Evolutionary conservation across 2,797 vertebrate genomes (phyloP).

Genomic region (Crenuchus spilurus): DNA sequence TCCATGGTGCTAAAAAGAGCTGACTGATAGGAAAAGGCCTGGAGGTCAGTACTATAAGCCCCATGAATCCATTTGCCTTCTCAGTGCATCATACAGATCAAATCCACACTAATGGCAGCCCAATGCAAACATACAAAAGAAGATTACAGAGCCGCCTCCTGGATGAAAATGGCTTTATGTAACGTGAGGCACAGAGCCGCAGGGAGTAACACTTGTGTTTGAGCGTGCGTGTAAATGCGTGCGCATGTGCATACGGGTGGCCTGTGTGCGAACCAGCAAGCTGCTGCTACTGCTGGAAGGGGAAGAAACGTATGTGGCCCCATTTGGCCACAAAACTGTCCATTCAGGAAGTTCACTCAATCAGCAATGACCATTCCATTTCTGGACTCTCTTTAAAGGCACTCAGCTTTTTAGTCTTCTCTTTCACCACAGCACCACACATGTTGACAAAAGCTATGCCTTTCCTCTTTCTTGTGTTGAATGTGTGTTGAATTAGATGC

Average conservation of each 20-base stretch:
- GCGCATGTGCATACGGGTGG: background rate
- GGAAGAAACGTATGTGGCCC: slow-evolving; percentile 69
- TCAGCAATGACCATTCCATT: slow-evolving; percentile 75
- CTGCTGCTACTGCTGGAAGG: slow-evolving; percentile 75
- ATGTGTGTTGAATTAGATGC: too few relatives aligned
- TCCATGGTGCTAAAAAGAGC: slow-evolving; percentile 55
- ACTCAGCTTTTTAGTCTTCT: slow-evolving; percentile 24
- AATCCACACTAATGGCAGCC: slow-evolving; percentile 79
- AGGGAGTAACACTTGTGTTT: slow-evolving; percentile 13
- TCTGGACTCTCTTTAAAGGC: slow-evolving; percentile 21
- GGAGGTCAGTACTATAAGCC: slow-evolving; percentile 62
- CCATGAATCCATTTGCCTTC: slow-evolving; percentile 65
- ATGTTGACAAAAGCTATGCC: too few relatives aligned
- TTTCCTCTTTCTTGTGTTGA: too few relatives aligned
- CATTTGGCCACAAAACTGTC: slow-evolving; percentile 76
- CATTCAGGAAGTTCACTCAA: slow-evolving; percentile 78
- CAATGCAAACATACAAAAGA: slow-evolving; percentile 76
- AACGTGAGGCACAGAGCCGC: slow-evolving; percentile 62
- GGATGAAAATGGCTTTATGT: slow-evolving; percentile 76
- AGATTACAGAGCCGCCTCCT: slow-evolving; percentile 69
- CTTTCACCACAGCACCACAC: too few relatives aligned
- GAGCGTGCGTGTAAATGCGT: slow-evolving; percentile 20
- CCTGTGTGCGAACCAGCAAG: slow-evolving; percentile 54
- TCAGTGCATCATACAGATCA: slow-evolving; percentile 74
- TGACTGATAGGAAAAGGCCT: slow-evolving; percentile 43